These are phyloP conservation scores for Cryptus armator DNA, from an alignment of 2,888 invertebrate species.

Conservation along the genomic window DNA sequence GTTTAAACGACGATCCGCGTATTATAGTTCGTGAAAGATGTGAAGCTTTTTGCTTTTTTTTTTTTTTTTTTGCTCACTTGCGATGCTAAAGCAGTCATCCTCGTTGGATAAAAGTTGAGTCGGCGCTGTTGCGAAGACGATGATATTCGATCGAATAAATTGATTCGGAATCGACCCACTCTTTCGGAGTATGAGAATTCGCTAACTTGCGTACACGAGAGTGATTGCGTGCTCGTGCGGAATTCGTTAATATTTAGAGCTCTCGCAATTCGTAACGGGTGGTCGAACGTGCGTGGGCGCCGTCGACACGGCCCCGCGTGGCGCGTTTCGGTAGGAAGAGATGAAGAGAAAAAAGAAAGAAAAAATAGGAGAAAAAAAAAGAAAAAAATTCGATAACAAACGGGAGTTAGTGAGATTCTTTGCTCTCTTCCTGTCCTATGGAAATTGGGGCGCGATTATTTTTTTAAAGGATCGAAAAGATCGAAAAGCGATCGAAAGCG, in stretches of 20 bases:
- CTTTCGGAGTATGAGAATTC: neutral
- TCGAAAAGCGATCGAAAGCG: slow-evolving; percentile 33
- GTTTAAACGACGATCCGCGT: no score
- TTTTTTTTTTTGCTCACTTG: no score
- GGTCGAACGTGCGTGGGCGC: slow-evolving; percentile 73
- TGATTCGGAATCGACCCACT: neutral
- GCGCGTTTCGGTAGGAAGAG: slow-evolving; percentile 69
- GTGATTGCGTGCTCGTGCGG: slow-evolving; percentile 63
- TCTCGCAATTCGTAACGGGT: slow-evolving; percentile 77
- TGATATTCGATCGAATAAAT: slow-evolving; percentile 2
- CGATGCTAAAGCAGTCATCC: no score
- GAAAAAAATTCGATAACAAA: slow-evolving; percentile 74
- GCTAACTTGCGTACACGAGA: slow-evolving; percentile 10
- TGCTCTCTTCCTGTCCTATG: slow-evolving; percentile 13
- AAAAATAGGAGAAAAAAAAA: slow-evolving; percentile 15
- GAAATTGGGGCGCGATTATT: slow-evolving; percentile 71
- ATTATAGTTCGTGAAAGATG: no score
- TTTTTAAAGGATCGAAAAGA: slow-evolving; percentile 73
- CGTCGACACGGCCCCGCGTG: slow-evolving; percentile 53
- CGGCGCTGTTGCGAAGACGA: no score
- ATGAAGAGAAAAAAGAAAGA: slow-evolving; percentile 40
- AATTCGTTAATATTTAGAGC: slow-evolving; percentile 80
- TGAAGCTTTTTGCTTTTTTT: no score
- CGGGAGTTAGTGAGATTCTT: slow-evolving; percentile 69
- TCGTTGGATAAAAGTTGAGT: no score